phyloP scores from a whole-genome alignment of 2,888 invertebrate genomes.

The Drosophila mercatorum region DNA sequence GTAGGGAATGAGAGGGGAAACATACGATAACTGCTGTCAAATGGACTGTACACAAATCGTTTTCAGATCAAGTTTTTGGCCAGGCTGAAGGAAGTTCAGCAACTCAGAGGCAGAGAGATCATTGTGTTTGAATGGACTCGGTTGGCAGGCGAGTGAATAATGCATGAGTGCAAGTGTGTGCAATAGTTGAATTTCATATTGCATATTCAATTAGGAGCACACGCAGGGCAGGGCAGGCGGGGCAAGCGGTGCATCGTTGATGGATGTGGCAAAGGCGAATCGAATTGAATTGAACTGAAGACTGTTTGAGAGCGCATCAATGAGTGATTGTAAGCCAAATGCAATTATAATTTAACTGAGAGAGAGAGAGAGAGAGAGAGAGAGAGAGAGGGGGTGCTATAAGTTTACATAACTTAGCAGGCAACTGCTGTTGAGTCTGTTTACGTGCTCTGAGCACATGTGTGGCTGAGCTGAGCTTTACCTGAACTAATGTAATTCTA shows the following conservation, averaged over 20 bases:
- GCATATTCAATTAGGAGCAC: constrained; percentile 26
- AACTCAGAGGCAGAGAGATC: constrained; percentile 3
- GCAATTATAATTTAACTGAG: constrained; percentile 1
- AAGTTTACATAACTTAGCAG: neutral
- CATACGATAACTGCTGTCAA: constrained; percentile 51
- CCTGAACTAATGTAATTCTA: neutral
- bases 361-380: neutral
- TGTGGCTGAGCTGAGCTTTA: neutral
- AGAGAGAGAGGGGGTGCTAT: neutral
- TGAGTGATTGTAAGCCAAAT: constrained; percentile 3
- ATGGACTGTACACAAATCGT: constrained; percentile 64
- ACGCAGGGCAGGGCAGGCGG: neutral
- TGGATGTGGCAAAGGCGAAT: neutral
- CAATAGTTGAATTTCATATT: constrained; percentile 12
- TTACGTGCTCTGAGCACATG: neutral
- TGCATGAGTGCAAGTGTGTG: constrained; percentile 8
- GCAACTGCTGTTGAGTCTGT: neutral
- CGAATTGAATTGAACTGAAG: neutral
- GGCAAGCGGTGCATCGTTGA: neutral
- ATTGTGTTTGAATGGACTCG: constrained; percentile 17
- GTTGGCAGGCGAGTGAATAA: constrained; percentile 11
- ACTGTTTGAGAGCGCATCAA: neutral
- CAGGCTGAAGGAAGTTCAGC: neutral
- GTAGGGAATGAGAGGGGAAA: neutral
- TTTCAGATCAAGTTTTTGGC: constrained; percentile 46